These are phyloP conservation scores for Cheilosia pagana DNA, from an alignment of 2,888 invertebrate species.

Conservation along the genomic window DNA sequence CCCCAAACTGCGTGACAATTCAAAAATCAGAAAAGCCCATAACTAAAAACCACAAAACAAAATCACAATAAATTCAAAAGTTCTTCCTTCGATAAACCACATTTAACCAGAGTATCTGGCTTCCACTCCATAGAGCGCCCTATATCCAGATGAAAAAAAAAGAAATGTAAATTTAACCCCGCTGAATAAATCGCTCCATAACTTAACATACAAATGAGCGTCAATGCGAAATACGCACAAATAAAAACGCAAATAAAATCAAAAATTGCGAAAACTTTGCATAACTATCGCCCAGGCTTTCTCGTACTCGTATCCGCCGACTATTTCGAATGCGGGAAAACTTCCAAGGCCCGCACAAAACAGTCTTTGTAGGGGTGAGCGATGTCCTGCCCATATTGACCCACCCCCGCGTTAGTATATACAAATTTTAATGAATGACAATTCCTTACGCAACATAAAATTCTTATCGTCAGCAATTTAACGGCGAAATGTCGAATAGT, in stretches of 20 bases:
- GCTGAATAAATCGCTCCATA: constrained; percentile 44
- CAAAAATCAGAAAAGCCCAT: constrained; percentile 46
- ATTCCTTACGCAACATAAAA: constrained; percentile 75
- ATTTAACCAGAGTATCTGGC: constrained; percentile 38
- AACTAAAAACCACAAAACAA: constrained; percentile 53
- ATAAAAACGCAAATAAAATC: constrained; percentile 72
- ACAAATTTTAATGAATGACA: constrained; percentile 65
- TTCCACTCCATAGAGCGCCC: constrained; percentile 53
- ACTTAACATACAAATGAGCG: constrained; percentile 65
- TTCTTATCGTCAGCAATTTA: constrained; percentile 56
- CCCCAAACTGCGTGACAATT: constrained; percentile 6
- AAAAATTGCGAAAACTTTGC: constrained; percentile 64
- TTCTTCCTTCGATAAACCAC: constrained; percentile 55
- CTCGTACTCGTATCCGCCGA: neutral
- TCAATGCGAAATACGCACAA: constrained; percentile 55
- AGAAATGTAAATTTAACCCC: neutral
- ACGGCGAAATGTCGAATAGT: constrained; percentile 54
- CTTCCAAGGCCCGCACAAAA: constrained; percentile 30
- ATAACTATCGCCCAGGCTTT: constrained; percentile 40
- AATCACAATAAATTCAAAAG: constrained; percentile 54
- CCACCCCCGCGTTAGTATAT: constrained; percentile 2
- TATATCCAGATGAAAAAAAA: neutral
- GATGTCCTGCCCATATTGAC: neutral
- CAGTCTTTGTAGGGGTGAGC: neutral
- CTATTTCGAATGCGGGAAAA: constrained; percentile 23